These are phyloP conservation scores for Hypolimnas misippus DNA, from an alignment of 2,888 invertebrate species.

Conservation along the genomic window DNA sequence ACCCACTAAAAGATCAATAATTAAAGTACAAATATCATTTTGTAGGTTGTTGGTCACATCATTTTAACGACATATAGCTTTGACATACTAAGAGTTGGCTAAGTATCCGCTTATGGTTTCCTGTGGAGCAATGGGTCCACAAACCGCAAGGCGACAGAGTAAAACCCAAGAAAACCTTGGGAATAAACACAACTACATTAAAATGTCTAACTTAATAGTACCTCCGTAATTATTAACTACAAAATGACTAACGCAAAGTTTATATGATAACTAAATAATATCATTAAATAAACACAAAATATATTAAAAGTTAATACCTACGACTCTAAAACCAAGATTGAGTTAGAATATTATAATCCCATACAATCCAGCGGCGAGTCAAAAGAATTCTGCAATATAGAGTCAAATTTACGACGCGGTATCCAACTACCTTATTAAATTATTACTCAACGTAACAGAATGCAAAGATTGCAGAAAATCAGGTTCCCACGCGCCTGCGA, in stretches of 20 bases:
- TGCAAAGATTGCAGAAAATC: slow-evolving; percentile 73
- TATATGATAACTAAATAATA: too few species aligned
- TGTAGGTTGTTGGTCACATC: neutral
- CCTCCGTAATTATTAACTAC: too few species aligned
- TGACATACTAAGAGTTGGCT: slow-evolving; percentile 10
- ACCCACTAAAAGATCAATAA: neutral
- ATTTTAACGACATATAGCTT: neutral
- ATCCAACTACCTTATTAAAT: slow-evolving; percentile 47
- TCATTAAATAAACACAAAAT: too few species aligned
- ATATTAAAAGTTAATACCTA: too few species aligned
- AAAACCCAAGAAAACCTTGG: slow-evolving; percentile 12
- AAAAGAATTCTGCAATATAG: slow-evolving; percentile 20
- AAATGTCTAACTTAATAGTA: neutral
- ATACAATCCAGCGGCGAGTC: neutral
- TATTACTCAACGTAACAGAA: slow-evolving; percentile 62
- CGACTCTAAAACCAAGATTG: too few species aligned
- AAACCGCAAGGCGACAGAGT: slow-evolving; percentile 28
- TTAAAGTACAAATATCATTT: neutral
- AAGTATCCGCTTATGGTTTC: slow-evolving; percentile 35
- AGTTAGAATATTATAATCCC: neutral
- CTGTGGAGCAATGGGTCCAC: slow-evolving; percentile 30
- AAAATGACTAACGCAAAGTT: too few species aligned
- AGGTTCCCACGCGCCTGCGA: slow-evolving; percentile 62
- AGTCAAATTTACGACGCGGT: slow-evolving; percentile 27
- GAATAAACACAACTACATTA: neutral